Percentiles rank a stretch among this genome's conserved stretches.
Evolutionary conservation across 1,140 invertebrate genomes (phyloP).

Genomic region (Plutomurus gul): DNA sequence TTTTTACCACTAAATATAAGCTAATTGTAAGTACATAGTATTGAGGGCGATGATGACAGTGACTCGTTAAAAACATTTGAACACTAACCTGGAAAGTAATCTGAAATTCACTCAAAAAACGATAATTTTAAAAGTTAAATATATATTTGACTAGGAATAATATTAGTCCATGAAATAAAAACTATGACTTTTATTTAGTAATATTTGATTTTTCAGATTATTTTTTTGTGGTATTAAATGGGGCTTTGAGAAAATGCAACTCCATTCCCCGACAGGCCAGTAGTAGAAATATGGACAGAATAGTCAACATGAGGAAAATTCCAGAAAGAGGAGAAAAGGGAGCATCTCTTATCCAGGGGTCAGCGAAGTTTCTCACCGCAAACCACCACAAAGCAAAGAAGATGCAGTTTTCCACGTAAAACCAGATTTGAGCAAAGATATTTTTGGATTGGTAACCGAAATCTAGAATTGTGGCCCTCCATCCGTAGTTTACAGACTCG

Average conservation of each 20-base stretch:
- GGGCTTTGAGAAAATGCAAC: slow-evolving; percentile 29
- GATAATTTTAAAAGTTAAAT: too few species aligned
- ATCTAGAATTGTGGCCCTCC: slow-evolving; percentile 46
- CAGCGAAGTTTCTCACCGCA: background rate
- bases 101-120: too few species aligned
- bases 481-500: slow-evolving; percentile 51
- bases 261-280: slow-evolving; percentile 12
- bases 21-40: too few species aligned
- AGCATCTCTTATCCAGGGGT: background rate
- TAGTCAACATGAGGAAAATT: background rate
- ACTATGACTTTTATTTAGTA: background rate
- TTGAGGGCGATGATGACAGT: too few species aligned
- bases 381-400: slow-evolving; percentile 46
- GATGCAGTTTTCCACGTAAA: slow-evolving; percentile 45
- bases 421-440: slow-evolving; percentile 46
- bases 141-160: background rate
- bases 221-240: background rate
- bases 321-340: background rate
- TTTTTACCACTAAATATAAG: too few species aligned
- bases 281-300: slow-evolving; percentile 33
- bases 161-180: background rate
- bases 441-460: slow-evolving; percentile 47
- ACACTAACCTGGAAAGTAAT: too few species aligned
- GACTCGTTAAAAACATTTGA: too few species aligned
- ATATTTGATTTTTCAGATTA: background rate